Base-by-base conservation (phyloP, 64 coral and sea anemone genomes). In the Dendrophyllia cribrosa region DNA sequence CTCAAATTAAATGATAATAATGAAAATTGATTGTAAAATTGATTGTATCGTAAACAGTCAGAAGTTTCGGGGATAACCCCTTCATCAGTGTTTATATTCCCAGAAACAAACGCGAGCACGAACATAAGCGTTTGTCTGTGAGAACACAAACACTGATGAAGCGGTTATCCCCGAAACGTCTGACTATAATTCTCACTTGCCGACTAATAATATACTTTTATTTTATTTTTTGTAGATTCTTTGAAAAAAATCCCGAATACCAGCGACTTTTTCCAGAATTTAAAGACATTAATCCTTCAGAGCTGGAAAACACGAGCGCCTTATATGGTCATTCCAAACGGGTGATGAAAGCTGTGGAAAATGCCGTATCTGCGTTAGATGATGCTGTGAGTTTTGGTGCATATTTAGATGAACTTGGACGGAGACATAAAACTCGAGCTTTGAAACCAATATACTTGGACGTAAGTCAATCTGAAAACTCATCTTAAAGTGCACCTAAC, bases 331-430 rank as follows among this genome's bases (percentile, higher is more conserved):
- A 96, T 67, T 87, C 91, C 10, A 96, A 96, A 51, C 80, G 95
- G 8, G 95, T 96, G 47, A 89, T 96, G 73, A 96, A 96, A 81
- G 95, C 95, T 15, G 72, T 96, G 3, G 95, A 96, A 76, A 96
- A 96, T 46, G 95, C 95, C 3, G 91, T 96, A 23, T 76, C 50
- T 13, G 79, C 95, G 7, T 79, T 96, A 56, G 95, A 96, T 13
- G 95, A 96, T 67, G 70, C 88, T 0, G 74, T 71, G 15, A 86
- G 91, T 46, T 96, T 96, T 59, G 59, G 73, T 19, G 88, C 91
- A 9, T 96, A 96, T 51, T 51, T 96, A 16, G 95, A 96, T 43
- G 95, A 96, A 12, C 76, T 96, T 2, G 95, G 95, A 13, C 44
- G 95, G 13, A 86, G 95, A 73, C 95, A 96, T 51, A 83, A 89